A percentile compares a stretch with the other conserved stretches of the same genome.
phyloP scores from a whole-genome alignment of 2,113 vertebrate species.

The Todiramphus saurophagus region DNA sequence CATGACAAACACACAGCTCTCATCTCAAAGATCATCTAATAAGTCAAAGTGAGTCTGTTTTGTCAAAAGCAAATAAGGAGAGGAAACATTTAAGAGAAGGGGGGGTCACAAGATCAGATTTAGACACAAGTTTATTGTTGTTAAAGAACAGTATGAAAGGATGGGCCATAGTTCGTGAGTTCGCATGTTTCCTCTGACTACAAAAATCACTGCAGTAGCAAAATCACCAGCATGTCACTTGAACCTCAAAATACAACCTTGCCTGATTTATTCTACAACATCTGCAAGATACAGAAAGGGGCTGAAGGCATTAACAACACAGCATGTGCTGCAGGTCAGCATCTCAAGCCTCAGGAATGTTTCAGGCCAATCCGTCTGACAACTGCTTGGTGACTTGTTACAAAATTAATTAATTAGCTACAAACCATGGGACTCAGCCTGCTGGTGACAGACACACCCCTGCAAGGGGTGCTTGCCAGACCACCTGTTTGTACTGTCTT shows the following conservation, averaged over 20 bases:
- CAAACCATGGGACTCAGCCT: background rate
- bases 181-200: background rate
- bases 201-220: background rate
- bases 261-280: background rate
- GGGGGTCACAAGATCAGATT: background rate
- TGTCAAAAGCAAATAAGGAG: background rate
- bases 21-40: background rate
- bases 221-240: background rate
- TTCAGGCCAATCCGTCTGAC: background rate
- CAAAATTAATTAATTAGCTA: background rate
- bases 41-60: background rate
- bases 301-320: background rate
- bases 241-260: background rate
- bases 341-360: background rate
- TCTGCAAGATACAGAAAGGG: background rate
- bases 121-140: background rate
- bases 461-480: background rate
- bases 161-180: background rate
- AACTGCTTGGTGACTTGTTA: rapidly evolving
- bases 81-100: background rate
- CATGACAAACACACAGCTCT: background rate
- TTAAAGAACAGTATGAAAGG: background rate
- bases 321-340: background rate
- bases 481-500: background rate
- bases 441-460: background rate